Percentiles rank a stretch among this genome's conserved stretches.
These are phyloP conservation scores for Phenacoccus solenopsis DNA, from an alignment of 1,140 invertebrate genomes.

Conservation along the genomic window DNA sequence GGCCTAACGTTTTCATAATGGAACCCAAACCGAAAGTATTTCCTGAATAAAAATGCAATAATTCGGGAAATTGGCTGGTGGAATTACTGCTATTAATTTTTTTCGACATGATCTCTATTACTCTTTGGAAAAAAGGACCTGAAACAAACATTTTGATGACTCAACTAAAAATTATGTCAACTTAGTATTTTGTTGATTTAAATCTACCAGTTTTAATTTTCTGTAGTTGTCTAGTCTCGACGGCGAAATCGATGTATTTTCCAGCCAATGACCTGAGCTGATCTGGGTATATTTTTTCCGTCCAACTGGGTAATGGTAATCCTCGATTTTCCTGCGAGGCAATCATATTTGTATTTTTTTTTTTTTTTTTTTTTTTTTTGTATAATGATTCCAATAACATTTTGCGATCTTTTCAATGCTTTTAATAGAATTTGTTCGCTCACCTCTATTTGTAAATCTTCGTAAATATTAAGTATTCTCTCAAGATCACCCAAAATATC, in stretches of 20 bases:
- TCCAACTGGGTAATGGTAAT: constrained; percentile 15
- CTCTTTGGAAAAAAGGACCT: not conserved
- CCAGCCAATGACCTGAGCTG: not conserved
- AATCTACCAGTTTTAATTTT: not conserved
- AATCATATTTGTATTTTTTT: not conserved
- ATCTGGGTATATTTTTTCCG: constrained; percentile 6
- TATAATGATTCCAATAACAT: not conserved
- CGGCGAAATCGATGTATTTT: not conserved
- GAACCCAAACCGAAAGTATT: not conserved
- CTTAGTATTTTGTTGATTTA: not conserved
- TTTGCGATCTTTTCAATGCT: not conserved
- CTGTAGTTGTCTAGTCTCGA: not conserved
- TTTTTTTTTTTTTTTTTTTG: not conserved
- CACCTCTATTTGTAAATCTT: not conserved
- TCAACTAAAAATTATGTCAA: not conserved
- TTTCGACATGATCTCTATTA: not conserved
- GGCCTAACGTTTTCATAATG: constrained; percentile 8
- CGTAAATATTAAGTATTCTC: not conserved
- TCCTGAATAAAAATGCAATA: not conserved
- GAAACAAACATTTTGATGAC: not conserved
- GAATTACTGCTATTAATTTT: not conserved
- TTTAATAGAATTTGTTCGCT: too few species aligned
- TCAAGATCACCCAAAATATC: not conserved
- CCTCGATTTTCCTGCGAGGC: not conserved
- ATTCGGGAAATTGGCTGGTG: not conserved